phyloP scores from a whole-genome alignment of 2,113 vertebrate genomes.

The Salvelinus fontinalis region DNA sequence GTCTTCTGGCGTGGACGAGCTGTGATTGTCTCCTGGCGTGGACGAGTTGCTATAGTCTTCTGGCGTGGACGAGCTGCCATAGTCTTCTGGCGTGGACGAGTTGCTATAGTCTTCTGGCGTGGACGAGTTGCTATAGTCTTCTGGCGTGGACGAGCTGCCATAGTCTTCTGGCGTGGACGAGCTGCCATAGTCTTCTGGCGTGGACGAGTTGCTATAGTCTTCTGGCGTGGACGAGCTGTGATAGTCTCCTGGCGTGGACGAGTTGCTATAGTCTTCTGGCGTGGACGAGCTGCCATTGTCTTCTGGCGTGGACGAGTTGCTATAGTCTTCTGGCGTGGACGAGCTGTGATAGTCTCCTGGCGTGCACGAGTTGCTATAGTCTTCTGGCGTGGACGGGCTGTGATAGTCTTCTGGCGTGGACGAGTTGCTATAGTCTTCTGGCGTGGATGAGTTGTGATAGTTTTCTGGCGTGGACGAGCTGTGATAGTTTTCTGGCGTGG shows the following conservation, averaged over 20 bases:
- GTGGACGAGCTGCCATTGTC: background rate
- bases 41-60: background rate
- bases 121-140: constrained; percentile 47
- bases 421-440: constrained; percentile 47
- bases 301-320: constrained; percentile 9
- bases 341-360: too few species aligned
- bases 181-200: constrained; percentile 46
- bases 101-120: background rate
- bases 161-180: background rate
- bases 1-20: too few species aligned
- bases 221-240: background rate
- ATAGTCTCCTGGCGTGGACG: background rate
- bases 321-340: constrained; percentile 40
- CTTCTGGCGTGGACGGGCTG: background rate
- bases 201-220: background rate
- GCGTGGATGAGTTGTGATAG: background rate
- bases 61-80: constrained; percentile 36
- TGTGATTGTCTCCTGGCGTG: too few species aligned
- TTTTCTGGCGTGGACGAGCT: background rate
- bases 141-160: background rate
- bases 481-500: too few species aligned
- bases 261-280: constrained; percentile 48
- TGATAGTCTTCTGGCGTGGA: constrained; percentile 42
- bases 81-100: constrained; percentile 4
- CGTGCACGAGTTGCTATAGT: background rate